Evolutionary conservation across 2,888 invertebrate species (phyloP).

Genomic region (Bugula neritina): DNA sequence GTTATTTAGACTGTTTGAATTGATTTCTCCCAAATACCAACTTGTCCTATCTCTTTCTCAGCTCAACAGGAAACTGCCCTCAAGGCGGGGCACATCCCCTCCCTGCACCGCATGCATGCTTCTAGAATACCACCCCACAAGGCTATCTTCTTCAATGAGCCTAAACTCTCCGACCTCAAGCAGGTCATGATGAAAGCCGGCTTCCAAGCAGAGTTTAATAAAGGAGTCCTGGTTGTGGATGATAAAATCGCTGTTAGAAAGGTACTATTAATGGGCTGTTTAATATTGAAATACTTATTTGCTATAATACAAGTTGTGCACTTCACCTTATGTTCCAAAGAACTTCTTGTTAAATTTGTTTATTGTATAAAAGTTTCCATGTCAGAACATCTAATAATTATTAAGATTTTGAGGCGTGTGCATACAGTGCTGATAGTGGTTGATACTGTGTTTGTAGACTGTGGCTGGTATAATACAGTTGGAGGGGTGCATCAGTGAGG

Average conservation of each 20-base stretch:
- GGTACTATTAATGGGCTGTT: constrained; percentile 60
- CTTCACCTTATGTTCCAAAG: too few species aligned
- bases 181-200: constrained; percentile 61
- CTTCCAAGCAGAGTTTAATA: constrained; percentile 78
- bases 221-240: constrained; percentile 88
- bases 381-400: too few species aligned
- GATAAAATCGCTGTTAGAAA: constrained; percentile 81
- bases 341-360: too few species aligned
- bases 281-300: too few species aligned
- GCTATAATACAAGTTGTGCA: too few species aligned
- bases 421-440: too few species aligned
- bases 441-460: constrained; percentile 65
- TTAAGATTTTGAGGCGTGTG: too few species aligned
- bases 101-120: constrained; percentile 1
- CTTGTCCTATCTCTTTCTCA: not conserved
- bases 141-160: constrained; percentile 83
- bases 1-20: too few species aligned
- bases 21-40: not conserved
- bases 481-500: constrained; percentile 88
- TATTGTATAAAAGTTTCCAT: too few species aligned
- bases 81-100: constrained; percentile 6
- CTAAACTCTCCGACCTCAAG: constrained; percentile 86
- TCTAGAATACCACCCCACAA: constrained; percentile 52
- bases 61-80: constrained; percentile 12
- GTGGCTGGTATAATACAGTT: constrained; percentile 85